Evolutionary conservation across 2,888 invertebrate species (phyloP).

Genomic region (Crioceris asparagi): DNA sequence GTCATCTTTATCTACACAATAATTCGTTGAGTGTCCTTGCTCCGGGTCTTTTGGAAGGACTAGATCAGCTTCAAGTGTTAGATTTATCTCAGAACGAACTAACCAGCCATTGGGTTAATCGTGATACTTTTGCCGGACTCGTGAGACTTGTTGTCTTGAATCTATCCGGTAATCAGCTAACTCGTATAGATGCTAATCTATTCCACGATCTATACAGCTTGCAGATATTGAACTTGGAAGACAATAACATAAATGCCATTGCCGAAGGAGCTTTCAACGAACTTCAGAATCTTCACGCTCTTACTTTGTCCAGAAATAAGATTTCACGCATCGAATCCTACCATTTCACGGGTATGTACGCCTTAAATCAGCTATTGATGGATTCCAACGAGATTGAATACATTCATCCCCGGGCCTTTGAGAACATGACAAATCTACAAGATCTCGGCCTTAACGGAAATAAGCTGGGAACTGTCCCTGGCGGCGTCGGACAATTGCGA

Average conservation of each 20-base stretch:
- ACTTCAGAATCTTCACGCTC: slow-evolving; percentile 64
- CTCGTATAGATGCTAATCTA: slow-evolving; percentile 56
- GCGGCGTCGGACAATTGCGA: slow-evolving; percentile 56
- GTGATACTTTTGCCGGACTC: slow-evolving; percentile 65
- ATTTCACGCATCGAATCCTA: slow-evolving; percentile 56
- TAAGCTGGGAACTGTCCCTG: slow-evolving; percentile 56
- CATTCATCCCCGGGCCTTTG: slow-evolving; percentile 60
- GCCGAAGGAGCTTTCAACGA: slow-evolving; percentile 64
- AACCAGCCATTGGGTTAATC: slow-evolving; percentile 66
- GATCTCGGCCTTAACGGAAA: slow-evolving; percentile 69
- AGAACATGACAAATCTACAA: slow-evolving; percentile 66
- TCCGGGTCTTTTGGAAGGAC: slow-evolving; percentile 60
- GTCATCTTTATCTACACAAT: slow-evolving; percentile 64
- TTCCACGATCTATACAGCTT: slow-evolving; percentile 66
- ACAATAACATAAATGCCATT: slow-evolving; percentile 58
- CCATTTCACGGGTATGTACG: slow-evolving; percentile 63
- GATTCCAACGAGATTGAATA: slow-evolving; percentile 62
- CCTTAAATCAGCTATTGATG: slow-evolving; percentile 60
- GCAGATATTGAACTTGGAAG: slow-evolving; percentile 63
- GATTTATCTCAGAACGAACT: slow-evolving; percentile 66
- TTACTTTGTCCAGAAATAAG: slow-evolving; percentile 63
- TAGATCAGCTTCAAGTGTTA: slow-evolving; percentile 61
- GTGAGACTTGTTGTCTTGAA: slow-evolving; percentile 64
- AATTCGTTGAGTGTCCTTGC: slow-evolving; percentile 67
- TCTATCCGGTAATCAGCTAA: slow-evolving; percentile 60